These are phyloP conservation scores for Philopedon plagiatum DNA, from an alignment of 2,888 invertebrate genomes.

Conservation along the genomic window DNA sequence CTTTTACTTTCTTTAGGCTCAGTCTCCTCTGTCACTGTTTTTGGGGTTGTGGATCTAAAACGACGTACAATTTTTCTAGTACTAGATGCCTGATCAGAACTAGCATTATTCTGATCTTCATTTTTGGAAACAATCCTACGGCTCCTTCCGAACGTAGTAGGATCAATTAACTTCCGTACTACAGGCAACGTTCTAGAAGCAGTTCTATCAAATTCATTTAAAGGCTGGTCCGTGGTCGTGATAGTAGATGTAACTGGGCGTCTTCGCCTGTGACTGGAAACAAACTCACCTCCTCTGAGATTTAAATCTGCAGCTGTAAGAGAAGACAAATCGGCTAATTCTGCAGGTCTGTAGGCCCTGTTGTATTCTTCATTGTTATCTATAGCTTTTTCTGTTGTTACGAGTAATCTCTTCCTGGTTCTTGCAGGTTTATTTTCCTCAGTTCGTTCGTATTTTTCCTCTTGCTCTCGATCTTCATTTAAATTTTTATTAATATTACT, in stretches of 20 bases:
- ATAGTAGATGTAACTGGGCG: slow-evolving; percentile 51
- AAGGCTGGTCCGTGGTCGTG: slow-evolving; percentile 44
- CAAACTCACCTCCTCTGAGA: slow-evolving; percentile 51
- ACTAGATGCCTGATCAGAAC: slow-evolving; percentile 47
- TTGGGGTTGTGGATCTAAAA: slow-evolving; percentile 50
- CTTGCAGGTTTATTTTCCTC: slow-evolving; percentile 45
- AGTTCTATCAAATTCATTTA: slow-evolving; percentile 52
- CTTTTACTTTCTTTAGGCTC: neutral
- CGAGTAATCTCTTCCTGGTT: slow-evolving; percentile 47
- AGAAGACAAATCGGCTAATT: slow-evolving; percentile 71
- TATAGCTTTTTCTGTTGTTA: slow-evolving; percentile 57
- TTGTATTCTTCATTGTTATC: slow-evolving; percentile 59
- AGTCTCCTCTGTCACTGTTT: neutral
- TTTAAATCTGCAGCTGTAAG: slow-evolving; percentile 71
- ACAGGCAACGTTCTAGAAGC: slow-evolving; percentile 52
- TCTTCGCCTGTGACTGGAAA: slow-evolving; percentile 51
- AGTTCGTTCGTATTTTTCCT: slow-evolving; percentile 36
- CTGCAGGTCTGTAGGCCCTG: slow-evolving; percentile 64
- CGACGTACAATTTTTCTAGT: slow-evolving; percentile 42
- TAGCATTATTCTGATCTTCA: slow-evolving; percentile 53
- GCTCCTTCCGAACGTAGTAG: slow-evolving; percentile 48
- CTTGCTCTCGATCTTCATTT: slow-evolving; percentile 44
- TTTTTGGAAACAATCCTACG: slow-evolving; percentile 45
- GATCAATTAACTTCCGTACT: slow-evolving; percentile 49
- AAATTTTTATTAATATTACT: slow-evolving; percentile 45